Conservation (phyloP, 1,140 invertebrate genomes). For the Drosophila pectinifera region DNA sequence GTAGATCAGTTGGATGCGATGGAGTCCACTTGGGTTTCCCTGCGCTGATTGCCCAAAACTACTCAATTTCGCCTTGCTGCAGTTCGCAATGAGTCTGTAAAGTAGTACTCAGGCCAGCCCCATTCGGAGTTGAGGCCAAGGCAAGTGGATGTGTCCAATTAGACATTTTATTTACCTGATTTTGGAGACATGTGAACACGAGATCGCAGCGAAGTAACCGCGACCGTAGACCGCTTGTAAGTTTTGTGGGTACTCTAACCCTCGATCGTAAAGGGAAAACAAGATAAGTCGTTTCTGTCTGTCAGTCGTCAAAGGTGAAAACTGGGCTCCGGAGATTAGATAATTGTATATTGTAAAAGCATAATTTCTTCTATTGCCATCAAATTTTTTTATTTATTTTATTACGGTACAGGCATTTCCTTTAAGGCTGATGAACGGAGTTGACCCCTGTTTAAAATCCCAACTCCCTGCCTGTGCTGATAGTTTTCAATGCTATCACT, state of each 20-base stretch:
- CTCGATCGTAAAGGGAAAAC: not conserved
- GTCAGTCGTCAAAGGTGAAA: not conserved
- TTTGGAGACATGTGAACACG: constrained; percentile 18
- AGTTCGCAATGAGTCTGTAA: not conserved
- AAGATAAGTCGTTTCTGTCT: not conserved
- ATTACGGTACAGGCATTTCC: not conserved
- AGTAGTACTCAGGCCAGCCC: not conserved
- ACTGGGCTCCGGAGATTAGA: constrained; percentile 7
- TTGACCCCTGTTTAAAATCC: constrained; percentile 1
- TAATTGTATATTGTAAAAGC: constrained; percentile 1
- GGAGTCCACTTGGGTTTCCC: not conserved
- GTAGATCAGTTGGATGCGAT: not conserved
- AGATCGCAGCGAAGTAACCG: not conserved
- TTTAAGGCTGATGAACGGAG: not conserved
- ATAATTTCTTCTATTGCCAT: not conserved
- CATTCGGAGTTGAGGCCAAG: constrained; percentile 12
- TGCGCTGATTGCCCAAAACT: not conserved
- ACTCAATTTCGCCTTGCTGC: constrained; percentile 7
- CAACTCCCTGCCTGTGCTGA: not conserved
- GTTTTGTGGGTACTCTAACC: not conserved
- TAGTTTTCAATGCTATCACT: not conserved
- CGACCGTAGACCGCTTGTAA: not conserved
- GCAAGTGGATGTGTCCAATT: constrained; percentile 27
- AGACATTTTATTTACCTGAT: constrained; percentile 24
- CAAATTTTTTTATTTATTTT: not conserved